These are phyloP conservation scores for Pavo muticus DNA, from an alignment of 2,113 vertebrate species.

Conservation along the genomic window DNA sequence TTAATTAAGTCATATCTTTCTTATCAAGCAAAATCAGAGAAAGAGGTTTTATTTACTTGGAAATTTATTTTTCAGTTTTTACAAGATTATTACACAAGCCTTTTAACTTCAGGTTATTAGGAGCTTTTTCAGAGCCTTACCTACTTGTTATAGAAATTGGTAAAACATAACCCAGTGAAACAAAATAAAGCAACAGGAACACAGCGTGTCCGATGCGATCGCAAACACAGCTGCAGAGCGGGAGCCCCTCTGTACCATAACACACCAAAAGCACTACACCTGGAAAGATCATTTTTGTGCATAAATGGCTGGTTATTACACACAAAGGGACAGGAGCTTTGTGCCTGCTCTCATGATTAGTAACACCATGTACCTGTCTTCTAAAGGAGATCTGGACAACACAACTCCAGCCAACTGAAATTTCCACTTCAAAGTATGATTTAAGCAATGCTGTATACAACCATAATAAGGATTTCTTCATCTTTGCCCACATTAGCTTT, in stretches of 20 bases:
- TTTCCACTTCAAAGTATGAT: neutral
- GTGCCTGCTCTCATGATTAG: neutral
- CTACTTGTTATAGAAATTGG: neutral
- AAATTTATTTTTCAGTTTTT: neutral
- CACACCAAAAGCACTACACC: neutral
- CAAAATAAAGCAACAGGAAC: neutral
- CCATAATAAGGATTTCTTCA: neutral
- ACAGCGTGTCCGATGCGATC: neutral
- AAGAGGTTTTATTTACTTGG: neutral
- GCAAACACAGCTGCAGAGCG: rapidly evolving
- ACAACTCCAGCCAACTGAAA: neutral
- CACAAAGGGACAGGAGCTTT: neutral
- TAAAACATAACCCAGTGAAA: neutral
- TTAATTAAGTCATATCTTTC: neutral
- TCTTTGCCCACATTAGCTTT: neutral
- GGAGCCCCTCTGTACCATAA: neutral
- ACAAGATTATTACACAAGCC: too few species aligned
- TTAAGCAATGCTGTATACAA: neutral
- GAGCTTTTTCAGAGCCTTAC: neutral
- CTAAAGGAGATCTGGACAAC: neutral
- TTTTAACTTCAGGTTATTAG: too few species aligned
- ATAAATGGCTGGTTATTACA: neutral
- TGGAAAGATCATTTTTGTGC: neutral
- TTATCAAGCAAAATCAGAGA: neutral
- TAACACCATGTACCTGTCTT: neutral